Percentiles rank a stretch among this genome's conserved stretches.
Conservation (phyloP, 1,140 invertebrate genomes). For the Danaus plexippus region DNA sequence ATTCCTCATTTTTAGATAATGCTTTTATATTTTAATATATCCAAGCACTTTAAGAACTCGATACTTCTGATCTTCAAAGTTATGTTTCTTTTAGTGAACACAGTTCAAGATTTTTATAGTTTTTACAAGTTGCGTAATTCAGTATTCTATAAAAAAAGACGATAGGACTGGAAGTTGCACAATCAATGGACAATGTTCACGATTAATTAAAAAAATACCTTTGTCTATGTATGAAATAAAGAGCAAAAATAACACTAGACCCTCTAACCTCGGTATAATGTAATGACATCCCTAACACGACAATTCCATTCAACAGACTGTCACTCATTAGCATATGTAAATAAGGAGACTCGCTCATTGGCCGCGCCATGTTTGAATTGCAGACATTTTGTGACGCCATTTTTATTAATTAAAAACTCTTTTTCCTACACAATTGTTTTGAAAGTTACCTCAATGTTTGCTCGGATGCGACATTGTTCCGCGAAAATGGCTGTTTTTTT, state of each 20-base stretch:
- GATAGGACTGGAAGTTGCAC: too few relatives aligned
- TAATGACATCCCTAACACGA: constrained; percentile 64
- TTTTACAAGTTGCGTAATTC: too few relatives aligned
- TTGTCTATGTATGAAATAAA: constrained; percentile 38
- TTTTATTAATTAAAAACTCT: constrained; percentile 64
- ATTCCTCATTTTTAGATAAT: constrained; percentile 2
- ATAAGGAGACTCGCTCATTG: constrained; percentile 50
- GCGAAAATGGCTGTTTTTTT: constrained; percentile 11
- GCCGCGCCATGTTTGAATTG: constrained; percentile 52
- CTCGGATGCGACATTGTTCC: constrained; percentile 30
- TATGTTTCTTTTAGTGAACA: too few relatives aligned
- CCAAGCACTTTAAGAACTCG: too few relatives aligned
- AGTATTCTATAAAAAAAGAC: too few relatives aligned
- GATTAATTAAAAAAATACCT: constrained; percentile 35
- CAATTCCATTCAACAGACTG: constrained; percentile 64
- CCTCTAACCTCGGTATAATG: constrained; percentile 40
- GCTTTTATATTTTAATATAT: too few relatives aligned
- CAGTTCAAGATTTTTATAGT: too few relatives aligned
- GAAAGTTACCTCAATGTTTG: constrained; percentile 48
- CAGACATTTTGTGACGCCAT: constrained; percentile 53
- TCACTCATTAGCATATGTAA: constrained; percentile 67
- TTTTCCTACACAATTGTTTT: constrained; percentile 48
- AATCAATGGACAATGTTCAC: not conserved
- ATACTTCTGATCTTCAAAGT: too few relatives aligned
- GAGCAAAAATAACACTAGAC: constrained; percentile 50